These are phyloP conservation scores for Pogonophryne albipinna DNA, from an alignment of 2,797 vertebrate genomes.

Conservation along the genomic window DNA sequence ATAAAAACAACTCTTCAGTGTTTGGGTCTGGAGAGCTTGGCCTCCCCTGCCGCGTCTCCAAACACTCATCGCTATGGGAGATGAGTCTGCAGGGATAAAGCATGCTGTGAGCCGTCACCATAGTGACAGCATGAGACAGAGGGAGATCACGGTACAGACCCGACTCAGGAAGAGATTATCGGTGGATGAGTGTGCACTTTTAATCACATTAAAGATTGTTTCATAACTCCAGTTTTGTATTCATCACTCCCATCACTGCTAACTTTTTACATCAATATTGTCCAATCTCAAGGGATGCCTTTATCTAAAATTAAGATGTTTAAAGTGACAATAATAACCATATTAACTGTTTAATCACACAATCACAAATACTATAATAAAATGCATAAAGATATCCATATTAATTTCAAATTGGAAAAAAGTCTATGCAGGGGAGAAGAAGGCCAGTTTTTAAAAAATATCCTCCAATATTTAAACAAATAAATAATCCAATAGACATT, in stretches of 20 bases:
- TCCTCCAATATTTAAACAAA: background rate
- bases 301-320: background rate
- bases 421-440: background rate
- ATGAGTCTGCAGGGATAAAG: constrained; percentile 64
- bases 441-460: background rate
- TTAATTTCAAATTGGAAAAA: background rate
- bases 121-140: constrained; percentile 55
- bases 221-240: background rate
- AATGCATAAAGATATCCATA: background rate
- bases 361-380: background rate
- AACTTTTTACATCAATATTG: background rate
- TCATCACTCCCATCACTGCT: background rate
- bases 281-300: background rate
- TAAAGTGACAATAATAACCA: background rate
- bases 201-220: background rate
- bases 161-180: constrained; percentile 1
- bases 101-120: constrained; percentile 58
- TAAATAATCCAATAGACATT: background rate
- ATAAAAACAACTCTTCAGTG: constrained; percentile 30
- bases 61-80: constrained; percentile 68
- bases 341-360: background rate
- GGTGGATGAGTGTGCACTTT: constrained; percentile 16
- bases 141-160: constrained; percentile 13
- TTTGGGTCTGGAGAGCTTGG: background rate
- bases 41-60: constrained; percentile 7